A percentile compares a stretch with the other conserved stretches of the same genome.
Evolutionary conservation across 2,113 vertebrate species (phyloP).

Genomic region (Cardinalis cardinalis): DNA sequence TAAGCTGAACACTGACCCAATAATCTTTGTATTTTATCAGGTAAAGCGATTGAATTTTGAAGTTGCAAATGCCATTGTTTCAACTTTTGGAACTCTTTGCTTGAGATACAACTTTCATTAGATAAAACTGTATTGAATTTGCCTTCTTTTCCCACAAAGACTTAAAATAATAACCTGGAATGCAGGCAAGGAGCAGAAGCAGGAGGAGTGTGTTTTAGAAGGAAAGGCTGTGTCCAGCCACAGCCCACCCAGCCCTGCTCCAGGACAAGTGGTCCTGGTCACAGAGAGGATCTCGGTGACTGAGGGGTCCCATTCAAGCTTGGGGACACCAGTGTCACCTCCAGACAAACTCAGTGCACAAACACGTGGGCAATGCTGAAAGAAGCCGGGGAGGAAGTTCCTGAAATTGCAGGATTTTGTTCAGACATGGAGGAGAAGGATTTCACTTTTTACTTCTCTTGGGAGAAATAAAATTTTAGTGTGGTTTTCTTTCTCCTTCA

Average conservation of each 20-base stretch:
- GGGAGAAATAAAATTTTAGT: background rate
- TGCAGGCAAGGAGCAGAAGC: background rate
- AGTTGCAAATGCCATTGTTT: background rate
- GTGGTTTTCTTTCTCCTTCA: background rate
- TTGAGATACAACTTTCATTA: background rate
- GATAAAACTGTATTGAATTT: background rate
- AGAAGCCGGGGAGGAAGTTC: background rate
- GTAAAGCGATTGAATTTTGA: background rate
- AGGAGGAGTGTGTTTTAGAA: background rate
- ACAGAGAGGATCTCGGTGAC: fast-evolving
- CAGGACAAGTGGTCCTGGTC: background rate
- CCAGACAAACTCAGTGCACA: background rate
- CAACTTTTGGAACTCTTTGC: background rate
- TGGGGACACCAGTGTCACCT: background rate
- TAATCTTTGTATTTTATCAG: background rate
- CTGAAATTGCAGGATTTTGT: background rate
- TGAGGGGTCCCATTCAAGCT: background rate
- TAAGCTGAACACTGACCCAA: background rate
- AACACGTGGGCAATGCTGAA: background rate
- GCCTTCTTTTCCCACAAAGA: background rate
- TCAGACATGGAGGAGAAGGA: background rate
- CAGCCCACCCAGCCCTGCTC: background rate
- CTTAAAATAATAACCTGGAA: background rate
- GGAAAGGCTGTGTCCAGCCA: background rate
- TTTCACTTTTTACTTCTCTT: background rate